Conservation (phyloP, 2,797 vertebrate species). For the Sebastes matsubarae region DNA sequence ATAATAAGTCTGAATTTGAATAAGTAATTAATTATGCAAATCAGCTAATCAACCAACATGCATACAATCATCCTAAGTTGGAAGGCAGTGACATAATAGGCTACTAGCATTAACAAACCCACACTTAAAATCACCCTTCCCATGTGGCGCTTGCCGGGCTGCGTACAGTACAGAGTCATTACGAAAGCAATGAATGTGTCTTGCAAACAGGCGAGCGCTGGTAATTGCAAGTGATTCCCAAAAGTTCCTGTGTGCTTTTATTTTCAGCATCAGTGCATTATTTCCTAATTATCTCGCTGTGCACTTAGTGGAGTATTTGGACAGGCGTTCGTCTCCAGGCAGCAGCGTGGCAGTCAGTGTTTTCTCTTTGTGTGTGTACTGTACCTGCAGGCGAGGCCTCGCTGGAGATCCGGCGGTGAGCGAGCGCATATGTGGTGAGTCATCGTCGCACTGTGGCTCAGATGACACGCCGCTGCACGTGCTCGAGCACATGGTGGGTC, state of each 20-base stretch:
- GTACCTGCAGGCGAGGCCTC: conserved; percentile 52
- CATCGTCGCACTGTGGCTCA: conserved; percentile 54
- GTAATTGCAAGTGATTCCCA: conserved; percentile 71
- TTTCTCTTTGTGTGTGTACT: conserved; percentile 39
- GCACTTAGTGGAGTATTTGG: conserved; percentile 56
- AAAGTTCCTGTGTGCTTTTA: conserved; percentile 60
- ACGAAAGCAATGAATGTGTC: conserved; percentile 50
- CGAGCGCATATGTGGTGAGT: conserved; percentile 60
- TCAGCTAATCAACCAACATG: background rate
- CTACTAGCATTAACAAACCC: background rate
- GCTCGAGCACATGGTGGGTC: conserved; percentile 46
- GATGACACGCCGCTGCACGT: conserved; percentile 36
- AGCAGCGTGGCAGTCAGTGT: conserved; percentile 42
- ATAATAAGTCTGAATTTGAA: background rate
- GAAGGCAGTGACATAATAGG: background rate
- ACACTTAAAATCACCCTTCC: conserved; percentile 1
- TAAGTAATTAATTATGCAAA: background rate
- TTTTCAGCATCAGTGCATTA: conserved; percentile 72
- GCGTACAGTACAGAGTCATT: conserved; percentile 58
- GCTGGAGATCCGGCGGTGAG: conserved; percentile 50
- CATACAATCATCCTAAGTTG: background rate
- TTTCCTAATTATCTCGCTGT: conserved; percentile 74
- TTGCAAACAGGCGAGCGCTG: conserved; percentile 48
- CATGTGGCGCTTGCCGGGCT: background rate
- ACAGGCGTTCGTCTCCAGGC: conserved; percentile 62